Evolutionary conservation across 2,113 vertebrate species (phyloP), one percentile per base, ranked within the genome.

Genomic region (Crotalus helleri): DNA sequence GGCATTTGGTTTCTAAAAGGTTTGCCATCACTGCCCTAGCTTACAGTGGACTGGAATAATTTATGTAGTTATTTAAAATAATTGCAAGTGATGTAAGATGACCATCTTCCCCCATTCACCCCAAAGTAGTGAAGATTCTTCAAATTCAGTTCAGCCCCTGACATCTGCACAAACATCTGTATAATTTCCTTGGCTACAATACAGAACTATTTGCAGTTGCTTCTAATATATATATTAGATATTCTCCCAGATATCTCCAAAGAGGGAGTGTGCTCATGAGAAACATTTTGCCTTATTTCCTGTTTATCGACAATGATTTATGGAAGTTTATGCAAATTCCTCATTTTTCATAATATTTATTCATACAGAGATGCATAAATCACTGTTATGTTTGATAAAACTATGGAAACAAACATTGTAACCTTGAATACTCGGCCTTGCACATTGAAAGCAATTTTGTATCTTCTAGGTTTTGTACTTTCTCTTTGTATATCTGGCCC

Each of bases 281-380:
- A 39, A 29, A 6, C 9, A 55, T 57, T 91, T 81, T 55, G 33
- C 55, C 21, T 49, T 86, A 23, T 29, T 46, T 55, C 19, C 17
- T 91, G 26, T 91, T 94, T 55, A 90, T 89, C 29, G 2, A 0
- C n/a, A 92, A 19, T 85, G 29, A 55, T 46, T 69, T 69, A 69
- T 90, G 39, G 23, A 26, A 46, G 1, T 91, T 17, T 55, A 5
- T 23, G n/a, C 61, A 58, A 29, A 4, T 69, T 92, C 53, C 91
- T 94, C 49, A 94, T 74, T 92, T 57, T 53, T 51, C 93, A 95
- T 39, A 86, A 74, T 92, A 93, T 94, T 89, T 94, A 86, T 96
- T 88, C n/a, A 87, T 7, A 1, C 54, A 51, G 91, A 61, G 24
- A 33, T 87, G 92, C 94, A 69, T 92, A 92, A 94, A 90, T 51